Conservation (phyloP, 2,888 invertebrate genomes). For the Drosophila planitibia region DNA sequence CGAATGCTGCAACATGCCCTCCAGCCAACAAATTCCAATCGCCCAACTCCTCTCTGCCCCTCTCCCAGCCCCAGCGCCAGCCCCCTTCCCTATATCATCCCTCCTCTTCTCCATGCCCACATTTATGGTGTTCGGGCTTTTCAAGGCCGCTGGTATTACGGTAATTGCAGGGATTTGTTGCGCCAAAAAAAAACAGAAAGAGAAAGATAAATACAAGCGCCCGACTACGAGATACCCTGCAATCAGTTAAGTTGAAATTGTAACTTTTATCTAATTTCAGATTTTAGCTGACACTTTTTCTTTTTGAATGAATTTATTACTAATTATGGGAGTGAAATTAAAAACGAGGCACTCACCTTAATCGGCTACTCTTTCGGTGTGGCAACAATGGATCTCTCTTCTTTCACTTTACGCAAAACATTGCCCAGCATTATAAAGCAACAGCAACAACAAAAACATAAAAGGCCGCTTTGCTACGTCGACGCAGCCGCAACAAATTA, state of each 20-base stretch:
- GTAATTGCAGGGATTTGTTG: constrained; percentile 73
- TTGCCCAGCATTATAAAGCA: background rate
- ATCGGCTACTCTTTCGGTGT: background rate
- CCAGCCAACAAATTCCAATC: background rate
- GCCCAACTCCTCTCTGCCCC: background rate
- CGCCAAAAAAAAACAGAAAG: constrained; percentile 14
- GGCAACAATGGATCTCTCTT: background rate
- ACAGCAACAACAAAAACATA: background rate
- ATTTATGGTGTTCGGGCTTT: background rate
- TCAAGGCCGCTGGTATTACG: constrained; percentile 76
- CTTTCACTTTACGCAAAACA: too few relatives aligned
- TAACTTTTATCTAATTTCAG: background rate
- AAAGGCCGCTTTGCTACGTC: background rate
- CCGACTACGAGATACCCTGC: background rate
- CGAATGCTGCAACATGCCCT: background rate
- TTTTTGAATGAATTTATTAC: background rate
- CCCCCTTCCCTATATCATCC: background rate
- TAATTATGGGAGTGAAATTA: too few relatives aligned
- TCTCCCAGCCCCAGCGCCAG: background rate
- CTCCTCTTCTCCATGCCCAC: background rate
- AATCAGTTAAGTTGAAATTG: background rate
- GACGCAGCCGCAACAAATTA: background rate
- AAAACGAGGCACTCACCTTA: background rate
- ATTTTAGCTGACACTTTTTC: background rate
- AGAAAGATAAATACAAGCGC: background rate